These are phyloP conservation scores for Polydrusus pterygomalis DNA, from an alignment of 2,888 invertebrate genomes.

Conservation along the genomic window DNA sequence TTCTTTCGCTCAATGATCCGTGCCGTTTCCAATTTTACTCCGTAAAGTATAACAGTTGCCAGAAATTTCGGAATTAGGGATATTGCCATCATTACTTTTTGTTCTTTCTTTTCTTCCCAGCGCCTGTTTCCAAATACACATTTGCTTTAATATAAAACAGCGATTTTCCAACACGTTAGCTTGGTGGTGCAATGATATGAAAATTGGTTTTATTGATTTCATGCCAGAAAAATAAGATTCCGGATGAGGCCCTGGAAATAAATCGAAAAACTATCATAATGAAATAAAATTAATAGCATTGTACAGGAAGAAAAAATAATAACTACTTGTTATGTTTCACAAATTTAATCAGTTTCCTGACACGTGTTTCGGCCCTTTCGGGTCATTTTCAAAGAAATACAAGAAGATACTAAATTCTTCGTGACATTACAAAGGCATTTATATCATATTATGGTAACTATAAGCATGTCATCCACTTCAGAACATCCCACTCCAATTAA, in stretches of 20 bases:
- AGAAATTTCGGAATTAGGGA: constrained; percentile 37
- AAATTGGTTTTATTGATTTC: constrained; percentile 3
- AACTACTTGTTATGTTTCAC: too few relatives aligned
- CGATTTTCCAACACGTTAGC: constrained; percentile 32
- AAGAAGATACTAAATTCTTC: too few relatives aligned
- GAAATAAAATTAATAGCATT: too few relatives aligned
- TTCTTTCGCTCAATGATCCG: constrained; percentile 42
- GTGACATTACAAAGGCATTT: too few relatives aligned
- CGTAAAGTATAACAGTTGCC: constrained; percentile 40
- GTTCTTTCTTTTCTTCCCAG: constrained; percentile 5
- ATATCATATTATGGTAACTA: too few relatives aligned
- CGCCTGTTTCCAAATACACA: constrained; percentile 41
- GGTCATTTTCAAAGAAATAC: too few relatives aligned
- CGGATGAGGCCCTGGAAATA: not conserved
- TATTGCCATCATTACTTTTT: constrained; percentile 29
- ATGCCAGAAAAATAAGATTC: not conserved
- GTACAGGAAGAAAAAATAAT: too few relatives aligned
- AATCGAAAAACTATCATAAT: too few relatives aligned
- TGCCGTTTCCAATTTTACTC: constrained; percentile 46
- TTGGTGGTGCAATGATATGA: constrained; percentile 15
- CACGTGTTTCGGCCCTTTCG: too few relatives aligned
- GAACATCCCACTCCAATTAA: too few relatives aligned
- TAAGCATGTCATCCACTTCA: too few relatives aligned
- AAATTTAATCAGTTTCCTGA: too few relatives aligned
- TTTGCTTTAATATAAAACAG: constrained; percentile 38